These are phyloP conservation scores for Campopleginae sp. DNA, from an alignment of 2,888 invertebrate species.

Conservation along the genomic window DNA sequence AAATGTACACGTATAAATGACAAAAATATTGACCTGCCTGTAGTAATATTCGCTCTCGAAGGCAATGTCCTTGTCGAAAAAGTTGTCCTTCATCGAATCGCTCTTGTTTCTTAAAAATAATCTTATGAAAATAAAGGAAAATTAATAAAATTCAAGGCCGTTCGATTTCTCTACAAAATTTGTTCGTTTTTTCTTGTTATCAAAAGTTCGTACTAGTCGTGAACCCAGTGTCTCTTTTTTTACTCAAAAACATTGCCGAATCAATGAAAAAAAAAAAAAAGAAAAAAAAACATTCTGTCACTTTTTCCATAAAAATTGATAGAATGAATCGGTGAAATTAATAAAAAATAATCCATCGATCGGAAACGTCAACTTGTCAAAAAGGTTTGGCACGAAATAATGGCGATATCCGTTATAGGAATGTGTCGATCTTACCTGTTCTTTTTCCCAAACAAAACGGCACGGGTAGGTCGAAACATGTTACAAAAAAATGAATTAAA, in stretches of 20 bases:
- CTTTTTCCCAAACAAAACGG: constrained; percentile 30
- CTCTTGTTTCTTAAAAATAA: constrained; percentile 65
- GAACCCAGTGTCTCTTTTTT: not conserved
- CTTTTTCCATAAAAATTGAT: not conserved
- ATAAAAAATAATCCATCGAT: not conserved
- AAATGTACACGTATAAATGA: not conserved
- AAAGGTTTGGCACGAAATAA: not conserved
- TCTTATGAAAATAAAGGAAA: constrained; percentile 23
- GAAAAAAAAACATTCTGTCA: not conserved
- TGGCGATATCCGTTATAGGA: not conserved
- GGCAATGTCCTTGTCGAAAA: constrained; percentile 68
- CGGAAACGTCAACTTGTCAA: constrained; percentile 20
- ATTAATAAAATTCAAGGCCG: not conserved
- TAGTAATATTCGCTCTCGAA: constrained; percentile 77
- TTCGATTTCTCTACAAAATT: not conserved
- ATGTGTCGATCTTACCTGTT: constrained; percentile 50
- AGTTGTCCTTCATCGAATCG: constrained; percentile 67
- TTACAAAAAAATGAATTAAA: constrained; percentile 10
- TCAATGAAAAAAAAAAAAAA: not conserved
- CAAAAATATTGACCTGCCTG: constrained; percentile 71
- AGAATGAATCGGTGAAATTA: not conserved
- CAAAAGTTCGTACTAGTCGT: not conserved
- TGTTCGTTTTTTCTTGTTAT: not conserved
- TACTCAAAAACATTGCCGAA: not conserved
- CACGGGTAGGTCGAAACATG: constrained; percentile 64